phyloP scores from a whole-genome alignment of 2,888 invertebrate species.

The Trypoxylon attenuatum region DNA sequence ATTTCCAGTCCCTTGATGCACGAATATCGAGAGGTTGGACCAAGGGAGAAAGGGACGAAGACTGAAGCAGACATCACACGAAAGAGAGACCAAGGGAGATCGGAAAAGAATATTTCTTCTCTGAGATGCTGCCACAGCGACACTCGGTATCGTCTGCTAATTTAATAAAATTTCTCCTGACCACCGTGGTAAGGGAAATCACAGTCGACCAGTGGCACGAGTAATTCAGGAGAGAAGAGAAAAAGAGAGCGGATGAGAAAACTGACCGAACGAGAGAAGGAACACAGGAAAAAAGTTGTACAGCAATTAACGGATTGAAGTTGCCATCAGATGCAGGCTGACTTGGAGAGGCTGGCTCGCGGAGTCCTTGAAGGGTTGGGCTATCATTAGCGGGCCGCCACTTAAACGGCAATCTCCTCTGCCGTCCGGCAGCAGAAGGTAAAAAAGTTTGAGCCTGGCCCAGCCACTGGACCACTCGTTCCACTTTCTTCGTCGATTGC shows the following conservation, averaged over 20 bases:
- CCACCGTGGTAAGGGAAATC: conserved; percentile 13
- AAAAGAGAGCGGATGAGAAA: background rate
- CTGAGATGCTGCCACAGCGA: conserved; percentile 46
- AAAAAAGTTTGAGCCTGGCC: conserved; percentile 46
- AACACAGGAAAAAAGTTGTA: conserved; percentile 60
- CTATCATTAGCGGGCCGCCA: conserved; percentile 62
- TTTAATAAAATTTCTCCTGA: conserved; percentile 56
- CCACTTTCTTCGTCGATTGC: conserved; percentile 54
- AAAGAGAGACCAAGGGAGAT: background rate
- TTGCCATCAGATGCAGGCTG: conserved; percentile 66
- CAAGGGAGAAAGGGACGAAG: conserved; percentile 27
- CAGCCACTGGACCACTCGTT: conserved; percentile 48
- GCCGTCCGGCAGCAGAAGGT: conserved; percentile 41
- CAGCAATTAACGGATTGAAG: conserved; percentile 70
- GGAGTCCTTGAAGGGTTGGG: conserved; percentile 57
- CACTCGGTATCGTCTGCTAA: conserved; percentile 46
- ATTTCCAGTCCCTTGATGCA: conserved; percentile 45
- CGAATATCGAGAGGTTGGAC: conserved; percentile 41
- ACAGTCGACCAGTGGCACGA: background rate
- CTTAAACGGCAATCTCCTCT: conserved; percentile 50
- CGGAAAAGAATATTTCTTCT: conserved; percentile 35
- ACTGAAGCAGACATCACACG: conserved; percentile 1
- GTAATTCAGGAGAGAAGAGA: conserved; percentile 21
- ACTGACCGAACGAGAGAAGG: conserved; percentile 23
- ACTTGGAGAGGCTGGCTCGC: conserved; percentile 56